phyloP scores from a whole-genome alignment of 2,113 vertebrate genomes.

The Strix aluco region DNA sequence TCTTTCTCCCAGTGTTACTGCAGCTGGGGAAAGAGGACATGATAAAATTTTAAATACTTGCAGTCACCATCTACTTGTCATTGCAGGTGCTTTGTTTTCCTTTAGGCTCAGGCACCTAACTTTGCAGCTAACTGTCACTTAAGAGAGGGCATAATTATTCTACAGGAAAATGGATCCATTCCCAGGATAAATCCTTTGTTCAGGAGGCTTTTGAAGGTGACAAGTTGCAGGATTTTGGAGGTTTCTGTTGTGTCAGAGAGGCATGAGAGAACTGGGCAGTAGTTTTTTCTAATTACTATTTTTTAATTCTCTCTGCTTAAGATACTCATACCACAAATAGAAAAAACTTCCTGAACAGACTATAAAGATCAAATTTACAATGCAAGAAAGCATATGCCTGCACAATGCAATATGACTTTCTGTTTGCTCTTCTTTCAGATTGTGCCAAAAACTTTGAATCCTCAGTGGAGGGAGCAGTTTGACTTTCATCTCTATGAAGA shows the following conservation, averaged over 20 bases:
- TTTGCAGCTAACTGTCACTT: neutral
- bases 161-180: neutral
- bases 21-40: neutral
- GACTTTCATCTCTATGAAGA: slow-evolving; percentile 98
- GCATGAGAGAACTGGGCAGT: neutral
- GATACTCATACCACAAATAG: neutral
- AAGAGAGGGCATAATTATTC: neutral
- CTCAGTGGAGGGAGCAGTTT: slow-evolving; percentile 98
- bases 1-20: neutral
- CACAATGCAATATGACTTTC: neutral
- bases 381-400: neutral
- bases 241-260: neutral
- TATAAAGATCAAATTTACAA: neutral
- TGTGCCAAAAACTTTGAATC: slow-evolving; percentile 93
- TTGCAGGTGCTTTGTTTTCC: neutral
- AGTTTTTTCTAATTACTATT: neutral
- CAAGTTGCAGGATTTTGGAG: neutral
- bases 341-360: neutral
- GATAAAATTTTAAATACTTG: neutral
- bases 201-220: neutral
- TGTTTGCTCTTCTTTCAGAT: slow-evolving; percentile 76
- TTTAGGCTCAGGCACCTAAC: neutral
- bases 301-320: neutral
- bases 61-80: neutral
- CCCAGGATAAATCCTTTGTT: neutral